phyloP scores from a whole-genome alignment of 2,797 vertebrate species.

The Coregonus ussuriensis region DNA sequence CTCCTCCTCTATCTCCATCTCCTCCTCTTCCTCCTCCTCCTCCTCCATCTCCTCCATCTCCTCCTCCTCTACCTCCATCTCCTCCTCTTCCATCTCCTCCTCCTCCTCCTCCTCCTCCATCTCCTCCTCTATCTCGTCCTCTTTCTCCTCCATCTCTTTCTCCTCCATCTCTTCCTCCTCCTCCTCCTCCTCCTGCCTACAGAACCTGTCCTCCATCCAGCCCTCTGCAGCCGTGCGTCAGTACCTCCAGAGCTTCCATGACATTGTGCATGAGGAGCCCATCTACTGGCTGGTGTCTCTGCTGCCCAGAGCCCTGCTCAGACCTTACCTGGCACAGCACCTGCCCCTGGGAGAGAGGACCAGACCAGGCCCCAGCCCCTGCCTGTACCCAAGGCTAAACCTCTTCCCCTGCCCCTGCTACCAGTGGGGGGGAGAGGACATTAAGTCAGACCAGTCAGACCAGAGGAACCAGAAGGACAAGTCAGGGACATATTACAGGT shows the following conservation, averaged over 20 bases:
- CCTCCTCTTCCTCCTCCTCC: too few relatives aligned
- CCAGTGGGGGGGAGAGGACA: neutral
- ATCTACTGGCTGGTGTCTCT: neutral
- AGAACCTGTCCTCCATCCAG: neutral
- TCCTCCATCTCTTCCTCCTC: neutral
- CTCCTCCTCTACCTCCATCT: too few relatives aligned
- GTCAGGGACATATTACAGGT: neutral
- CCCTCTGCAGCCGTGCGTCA: neutral
- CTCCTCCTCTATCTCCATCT: too few relatives aligned
- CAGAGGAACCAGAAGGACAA: too few relatives aligned
- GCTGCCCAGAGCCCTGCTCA: neutral
- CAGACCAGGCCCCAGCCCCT: neutral
- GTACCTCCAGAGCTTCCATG: neutral
- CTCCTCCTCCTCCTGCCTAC: neutral
- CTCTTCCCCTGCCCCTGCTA: neutral
- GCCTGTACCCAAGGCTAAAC: neutral
- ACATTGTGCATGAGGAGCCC: neutral
- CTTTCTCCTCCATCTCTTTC: neutral
- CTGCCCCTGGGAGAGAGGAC: neutral
- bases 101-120: too few relatives aligned
- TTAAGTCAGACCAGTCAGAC: too few relatives aligned
- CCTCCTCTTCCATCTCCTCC: too few relatives aligned
- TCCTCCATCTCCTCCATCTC: too few relatives aligned
- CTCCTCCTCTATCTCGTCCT: too few relatives aligned
- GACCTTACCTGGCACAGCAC: neutral